Conservation (phyloP, 2,113 vertebrate species). For the Plectropomus leopardus region DNA sequence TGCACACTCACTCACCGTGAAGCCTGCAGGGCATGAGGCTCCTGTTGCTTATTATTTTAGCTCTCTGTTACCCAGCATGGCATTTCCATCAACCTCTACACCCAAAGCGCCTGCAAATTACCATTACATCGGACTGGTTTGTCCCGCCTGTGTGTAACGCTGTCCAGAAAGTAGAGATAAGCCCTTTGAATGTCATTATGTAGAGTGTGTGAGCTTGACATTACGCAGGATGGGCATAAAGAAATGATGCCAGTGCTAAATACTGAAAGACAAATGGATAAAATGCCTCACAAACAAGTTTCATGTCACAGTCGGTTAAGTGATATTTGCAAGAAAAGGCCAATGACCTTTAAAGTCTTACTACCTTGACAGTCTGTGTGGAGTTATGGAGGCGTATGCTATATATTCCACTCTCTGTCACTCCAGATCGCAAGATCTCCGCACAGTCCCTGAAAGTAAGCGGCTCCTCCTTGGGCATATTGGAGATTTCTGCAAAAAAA, state of each 20-base stretch:
- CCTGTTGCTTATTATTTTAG: slow-evolving; percentile 65
- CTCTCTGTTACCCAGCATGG: slow-evolving; percentile 51
- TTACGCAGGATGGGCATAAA: slow-evolving; percentile 9
- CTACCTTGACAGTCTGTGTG: slow-evolving; percentile 84
- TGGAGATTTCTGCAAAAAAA: slow-evolving; percentile 79
- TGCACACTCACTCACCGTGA: slow-evolving; percentile 22
- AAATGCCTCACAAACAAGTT: slow-evolving; percentile 25
- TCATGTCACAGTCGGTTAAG: slow-evolving; percentile 52
- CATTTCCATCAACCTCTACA: slow-evolving; percentile 59
- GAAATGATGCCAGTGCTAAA: slow-evolving; percentile 16
- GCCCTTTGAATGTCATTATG: slow-evolving; percentile 44
- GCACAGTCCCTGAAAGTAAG: slow-evolving; percentile 84
- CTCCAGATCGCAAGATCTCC: slow-evolving; percentile 83
- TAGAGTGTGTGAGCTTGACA: neutral
- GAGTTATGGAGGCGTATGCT: slow-evolving; percentile 83
- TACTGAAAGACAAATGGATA: slow-evolving; percentile 1
- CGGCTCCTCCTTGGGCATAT: slow-evolving; percentile 68
- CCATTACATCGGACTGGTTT: slow-evolving; percentile 55
- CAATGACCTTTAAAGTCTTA: slow-evolving; percentile 60
- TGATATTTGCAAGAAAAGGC: slow-evolving; percentile 73
- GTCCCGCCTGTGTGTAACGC: slow-evolving; percentile 51
- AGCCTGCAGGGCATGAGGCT: slow-evolving; percentile 56
- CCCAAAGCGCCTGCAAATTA: slow-evolving; percentile 33
- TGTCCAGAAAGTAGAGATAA: slow-evolving; percentile 42
- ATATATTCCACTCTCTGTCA: slow-evolving; percentile 84